phyloP scores from a whole-genome alignment of 2,113 vertebrate genomes.

The Psephotus haematonotus region DNA sequence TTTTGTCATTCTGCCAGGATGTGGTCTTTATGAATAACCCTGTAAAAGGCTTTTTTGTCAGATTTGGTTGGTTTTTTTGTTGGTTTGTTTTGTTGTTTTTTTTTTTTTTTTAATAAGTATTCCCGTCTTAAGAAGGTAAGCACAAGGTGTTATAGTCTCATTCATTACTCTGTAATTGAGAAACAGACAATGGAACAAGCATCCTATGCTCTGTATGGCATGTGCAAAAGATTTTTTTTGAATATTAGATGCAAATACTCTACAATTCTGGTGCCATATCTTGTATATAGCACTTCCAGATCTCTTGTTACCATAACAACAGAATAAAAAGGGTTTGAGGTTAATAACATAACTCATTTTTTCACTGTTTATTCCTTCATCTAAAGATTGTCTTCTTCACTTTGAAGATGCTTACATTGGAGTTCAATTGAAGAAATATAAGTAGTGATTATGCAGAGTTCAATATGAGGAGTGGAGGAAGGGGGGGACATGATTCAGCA shows the following conservation, averaged over 20 bases:
- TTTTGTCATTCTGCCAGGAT: neutral
- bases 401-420: neutral
- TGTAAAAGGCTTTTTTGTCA: neutral
- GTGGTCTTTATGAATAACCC: neutral
- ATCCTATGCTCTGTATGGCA: neutral
- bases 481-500: neutral
- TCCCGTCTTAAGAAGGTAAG: neutral
- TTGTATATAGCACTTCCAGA: neutral
- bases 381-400: neutral
- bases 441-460: neutral
- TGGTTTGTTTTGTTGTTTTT: no score
- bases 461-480: accelerated
- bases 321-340: neutral
- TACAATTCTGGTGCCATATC: neutral
- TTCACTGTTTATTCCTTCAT: neutral
- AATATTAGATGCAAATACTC: neutral
- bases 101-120: neutral
- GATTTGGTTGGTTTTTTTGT: accelerated
- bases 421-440: neutral
- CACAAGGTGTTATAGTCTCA: neutral
- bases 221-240: neutral
- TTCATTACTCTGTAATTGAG: neutral
- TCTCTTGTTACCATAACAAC: slow-evolving; percentile 25
- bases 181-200: neutral
- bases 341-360: neutral